Evolutionary conservation across 1,140 invertebrate species (phyloP), one percentile per base, ranked within the genome.

Genomic region (Papilio machaon): DNA sequence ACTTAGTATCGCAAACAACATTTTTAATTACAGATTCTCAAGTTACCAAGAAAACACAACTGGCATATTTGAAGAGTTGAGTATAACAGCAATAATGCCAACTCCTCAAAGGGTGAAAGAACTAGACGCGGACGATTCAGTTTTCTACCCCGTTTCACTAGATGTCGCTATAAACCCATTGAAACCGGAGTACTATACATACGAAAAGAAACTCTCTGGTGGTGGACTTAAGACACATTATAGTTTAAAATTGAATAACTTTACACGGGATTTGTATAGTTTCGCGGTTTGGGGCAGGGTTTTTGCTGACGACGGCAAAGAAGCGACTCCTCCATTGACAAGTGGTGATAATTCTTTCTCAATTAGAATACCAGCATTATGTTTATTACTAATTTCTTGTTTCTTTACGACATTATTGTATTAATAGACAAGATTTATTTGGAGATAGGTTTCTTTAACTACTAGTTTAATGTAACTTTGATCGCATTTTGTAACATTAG

Each of bases 241-340:
- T 35, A 84, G 80, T 3, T 84, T 88, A 23, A 81, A 43, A 8
- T 83, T 92, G 43, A 80, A 74, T 0, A 88, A 87, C 83, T 64
- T n/a, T 23, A 67, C 84, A 13, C 80, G 64, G 0, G 86, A 91
- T 5, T 84, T 94, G 52, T 92, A 92, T 58, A 82, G 84, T 17
- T 93, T 94, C 82, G 91, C 86, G 15, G 70, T 95, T 10, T 93
- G 90, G 87, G 93, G 93, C 0, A 89, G 93, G 78, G 80, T 87
- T 35, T 94, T 90, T 81, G 85, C 84, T 0, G 87, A 81, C 9
- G 91, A 93, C 76, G 91, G 88, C 0, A 35, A 86, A 54, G 85
- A 88, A 8, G 83, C 80, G 0, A 80, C 86, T 9, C 86, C 90
- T 4, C 85, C 89, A 1, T 58, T 46, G 1, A 38, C 23, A 30